A percentile compares a stretch with the other conserved stretches of the same genome.
These are phyloP conservation scores for Epinephelus coioides DNA, from an alignment of 2,797 vertebrate genomes.

Conservation along the genomic window DNA sequence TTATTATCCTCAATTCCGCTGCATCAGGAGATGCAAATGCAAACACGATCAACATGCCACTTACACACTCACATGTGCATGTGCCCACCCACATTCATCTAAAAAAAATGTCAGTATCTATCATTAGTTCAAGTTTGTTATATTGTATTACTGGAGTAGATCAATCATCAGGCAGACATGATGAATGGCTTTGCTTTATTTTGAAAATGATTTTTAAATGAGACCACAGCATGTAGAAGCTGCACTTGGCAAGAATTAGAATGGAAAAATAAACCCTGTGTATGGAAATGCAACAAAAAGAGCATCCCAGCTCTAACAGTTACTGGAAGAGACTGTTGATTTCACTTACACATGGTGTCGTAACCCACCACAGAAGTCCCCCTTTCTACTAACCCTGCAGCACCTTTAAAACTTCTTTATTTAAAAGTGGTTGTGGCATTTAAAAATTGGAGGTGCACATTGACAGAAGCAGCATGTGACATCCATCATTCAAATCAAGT, in stretches of 20 bases:
- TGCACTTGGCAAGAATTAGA: constrained; percentile 13
- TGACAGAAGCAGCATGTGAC: background rate
- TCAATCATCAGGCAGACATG: constrained; percentile 36
- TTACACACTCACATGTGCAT: constrained; percentile 7
- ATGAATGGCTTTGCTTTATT: constrained; percentile 36
- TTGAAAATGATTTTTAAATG: constrained; percentile 40
- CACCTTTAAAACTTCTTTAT: background rate
- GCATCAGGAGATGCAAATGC: constrained; percentile 62
- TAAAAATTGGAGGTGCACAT: background rate
- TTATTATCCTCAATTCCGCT: constrained; percentile 46
- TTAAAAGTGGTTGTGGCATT: background rate
- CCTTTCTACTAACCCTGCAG: background rate
- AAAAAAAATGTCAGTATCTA: background rate
- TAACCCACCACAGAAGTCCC: background rate
- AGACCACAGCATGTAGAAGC: constrained; percentile 39
- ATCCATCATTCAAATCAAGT: background rate
- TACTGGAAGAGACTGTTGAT: background rate
- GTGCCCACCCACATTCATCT: background rate
- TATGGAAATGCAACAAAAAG: constrained; percentile 23
- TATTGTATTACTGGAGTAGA: constrained; percentile 19
- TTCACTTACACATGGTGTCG: background rate
- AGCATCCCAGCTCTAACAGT: background rate
- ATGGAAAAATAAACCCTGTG: constrained; percentile 25
- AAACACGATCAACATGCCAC: constrained; percentile 10
- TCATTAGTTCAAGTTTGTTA: constrained; percentile 16